Evolutionary conservation across 2,888 invertebrate species (phyloP).

Genomic region (Meganola albula): DNA sequence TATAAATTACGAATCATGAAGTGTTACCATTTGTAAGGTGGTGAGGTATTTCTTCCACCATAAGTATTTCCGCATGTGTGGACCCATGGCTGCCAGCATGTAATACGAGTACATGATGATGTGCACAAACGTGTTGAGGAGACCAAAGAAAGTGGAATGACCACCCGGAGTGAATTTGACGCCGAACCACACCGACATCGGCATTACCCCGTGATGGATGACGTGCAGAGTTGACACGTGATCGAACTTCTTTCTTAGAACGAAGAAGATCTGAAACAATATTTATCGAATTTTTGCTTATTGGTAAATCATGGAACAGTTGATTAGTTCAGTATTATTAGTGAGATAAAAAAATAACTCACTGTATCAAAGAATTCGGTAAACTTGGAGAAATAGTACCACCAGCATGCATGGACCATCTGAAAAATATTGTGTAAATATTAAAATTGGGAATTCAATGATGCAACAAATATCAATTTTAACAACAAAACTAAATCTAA

Average conservation of each 20-base stretch:
- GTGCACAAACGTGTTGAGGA: constrained; percentile 97
- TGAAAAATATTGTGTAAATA: constrained; percentile 60
- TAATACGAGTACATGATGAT: constrained; percentile 97
- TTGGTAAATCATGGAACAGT: background rate
- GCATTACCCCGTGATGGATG: constrained; percentile 98
- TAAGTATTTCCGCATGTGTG: constrained; percentile 88
- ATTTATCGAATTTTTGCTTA: background rate
- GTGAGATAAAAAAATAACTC: constrained; percentile 54
- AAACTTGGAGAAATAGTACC: constrained; percentile 98
- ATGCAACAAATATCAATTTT: too few species aligned
- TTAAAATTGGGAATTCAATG: background rate
- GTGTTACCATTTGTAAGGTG: constrained; percentile 92
- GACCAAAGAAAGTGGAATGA: constrained; percentile 96
- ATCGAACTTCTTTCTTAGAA: constrained; percentile 94
- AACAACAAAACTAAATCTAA: too few species aligned
- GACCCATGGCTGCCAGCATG: constrained; percentile 93
- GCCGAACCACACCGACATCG: constrained; percentile 98
- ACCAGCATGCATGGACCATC: constrained; percentile 97
- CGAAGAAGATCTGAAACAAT: constrained; percentile 89
- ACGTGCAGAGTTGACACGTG: constrained; percentile 96
- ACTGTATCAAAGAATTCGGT: constrained; percentile 98
- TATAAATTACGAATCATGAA: constrained; percentile 17
- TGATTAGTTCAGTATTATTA: background rate
- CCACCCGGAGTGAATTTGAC: constrained; percentile 98
- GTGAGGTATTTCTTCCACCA: constrained; percentile 99